Conservation (phyloP, 2,797 vertebrate species). For the Cyprinella venusta region DNA sequence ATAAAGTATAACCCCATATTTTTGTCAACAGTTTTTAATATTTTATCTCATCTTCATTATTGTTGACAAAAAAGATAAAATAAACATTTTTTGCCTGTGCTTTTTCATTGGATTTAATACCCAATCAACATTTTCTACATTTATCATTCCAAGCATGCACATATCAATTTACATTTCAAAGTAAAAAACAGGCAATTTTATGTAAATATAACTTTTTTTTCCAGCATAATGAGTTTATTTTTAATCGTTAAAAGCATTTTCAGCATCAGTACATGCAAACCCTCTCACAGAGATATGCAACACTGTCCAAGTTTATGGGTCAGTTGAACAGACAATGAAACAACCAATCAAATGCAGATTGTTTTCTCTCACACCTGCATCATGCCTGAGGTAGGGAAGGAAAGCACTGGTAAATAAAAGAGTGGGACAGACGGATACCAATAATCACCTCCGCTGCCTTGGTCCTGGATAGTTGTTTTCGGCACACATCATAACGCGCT, state of each 20-base stretch:
- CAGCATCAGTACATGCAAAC: neutral
- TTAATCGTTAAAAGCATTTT: slow-evolving; percentile 5
- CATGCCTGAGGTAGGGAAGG: slow-evolving; percentile 44
- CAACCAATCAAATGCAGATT: slow-evolving; percentile 60
- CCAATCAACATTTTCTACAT: neutral
- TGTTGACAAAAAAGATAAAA: neutral
- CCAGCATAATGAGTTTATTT: slow-evolving; percentile 4
- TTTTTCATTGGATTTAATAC: neutral
- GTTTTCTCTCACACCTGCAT: slow-evolving; percentile 40
- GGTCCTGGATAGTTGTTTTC: slow-evolving; percentile 68
- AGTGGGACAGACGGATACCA: slow-evolving; percentile 48
- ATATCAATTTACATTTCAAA: neutral
- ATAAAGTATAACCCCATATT: too few relatives aligned
- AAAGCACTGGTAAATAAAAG: slow-evolving; percentile 50
- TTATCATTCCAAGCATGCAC: neutral
- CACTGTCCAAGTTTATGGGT: slow-evolving; percentile 5
- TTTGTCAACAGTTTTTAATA: too few relatives aligned
- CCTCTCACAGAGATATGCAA: neutral
- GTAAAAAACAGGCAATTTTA: neutral
- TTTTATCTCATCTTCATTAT: neutral
- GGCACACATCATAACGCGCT: slow-evolving; percentile 57
- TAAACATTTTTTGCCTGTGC: neutral
- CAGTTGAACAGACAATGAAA: neutral
- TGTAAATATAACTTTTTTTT: slow-evolving; percentile 9
- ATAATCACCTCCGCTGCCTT: slow-evolving; percentile 70